phyloP scores from a whole-genome alignment of 2,888 invertebrate genomes.

The Phrixothrix hirtus region DNA sequence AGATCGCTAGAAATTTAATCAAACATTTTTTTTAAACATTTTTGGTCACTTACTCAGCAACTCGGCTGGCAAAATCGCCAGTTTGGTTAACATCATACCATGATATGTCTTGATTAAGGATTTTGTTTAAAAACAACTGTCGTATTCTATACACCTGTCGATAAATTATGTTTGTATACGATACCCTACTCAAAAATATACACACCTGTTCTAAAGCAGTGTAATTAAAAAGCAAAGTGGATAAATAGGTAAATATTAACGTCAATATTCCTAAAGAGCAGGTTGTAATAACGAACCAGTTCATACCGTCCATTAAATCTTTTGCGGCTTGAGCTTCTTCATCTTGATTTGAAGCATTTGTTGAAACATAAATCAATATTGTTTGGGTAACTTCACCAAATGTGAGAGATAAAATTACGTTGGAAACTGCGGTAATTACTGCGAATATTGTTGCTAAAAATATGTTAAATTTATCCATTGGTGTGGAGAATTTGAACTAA shows the following conservation, averaged over 20 bases:
- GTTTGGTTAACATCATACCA: conserved; percentile 75
- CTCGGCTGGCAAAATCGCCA: conserved; percentile 73
- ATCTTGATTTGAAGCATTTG: neutral
- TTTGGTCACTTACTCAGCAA: conserved; percentile 68
- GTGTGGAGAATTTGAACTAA: conserved; percentile 70
- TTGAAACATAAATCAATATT: conserved; percentile 57
- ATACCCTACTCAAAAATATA: neutral
- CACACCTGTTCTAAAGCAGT: conserved; percentile 70
- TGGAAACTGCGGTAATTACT: conserved; percentile 63
- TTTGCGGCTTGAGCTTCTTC: conserved; percentile 2
- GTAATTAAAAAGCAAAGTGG: conserved; percentile 70
- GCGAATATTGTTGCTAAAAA: conserved; percentile 62
- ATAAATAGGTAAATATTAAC: conserved; percentile 65
- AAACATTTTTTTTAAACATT: neutral
- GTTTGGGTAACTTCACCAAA: conserved; percentile 67
- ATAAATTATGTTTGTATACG: neutral
- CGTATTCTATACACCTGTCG: conserved; percentile 66
- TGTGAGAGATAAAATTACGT: conserved; percentile 69
- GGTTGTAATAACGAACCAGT: conserved; percentile 65
- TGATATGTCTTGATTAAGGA: conserved; percentile 73
- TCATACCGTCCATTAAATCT: conserved; percentile 7
- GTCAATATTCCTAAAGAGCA: conserved; percentile 63
- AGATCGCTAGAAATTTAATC: conserved; percentile 62
- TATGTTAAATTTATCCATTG: conserved; percentile 62
- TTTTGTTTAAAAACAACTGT: conserved; percentile 66